Evolutionary conservation across 2,797 vertebrate genomes (phyloP), one percentile per base, ranked within the genome.

Genomic region (Syngnathus acus): DNA sequence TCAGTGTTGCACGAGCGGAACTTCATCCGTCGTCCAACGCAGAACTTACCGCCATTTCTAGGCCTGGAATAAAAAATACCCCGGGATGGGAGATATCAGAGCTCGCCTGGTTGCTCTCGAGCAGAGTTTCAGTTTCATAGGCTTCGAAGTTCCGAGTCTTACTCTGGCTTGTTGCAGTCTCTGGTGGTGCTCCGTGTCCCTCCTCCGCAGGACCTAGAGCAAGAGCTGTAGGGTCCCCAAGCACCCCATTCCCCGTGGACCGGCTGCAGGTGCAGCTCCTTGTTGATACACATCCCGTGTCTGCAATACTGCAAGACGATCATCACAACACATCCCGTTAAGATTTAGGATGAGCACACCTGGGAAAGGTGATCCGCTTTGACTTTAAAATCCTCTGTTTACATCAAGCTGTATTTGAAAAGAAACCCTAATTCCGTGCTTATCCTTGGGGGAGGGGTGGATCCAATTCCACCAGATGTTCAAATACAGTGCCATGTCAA

Each of bases 1-100:
- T 95, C 94, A 50, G 94, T 97, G 79, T 94, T 98, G 89, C 97
- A 99, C 0, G 97, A 98, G 54, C 94, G 94, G 89, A 98, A 99
- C 82, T 96, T 98, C 95, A 97, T 97, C 81, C 96, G 92, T 69
- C 95, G 95, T 71, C 97, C 97, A 68, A 98, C 93, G 65, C 97
- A 98, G 83, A 95, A 98, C 72, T 89, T 94, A 39, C 97, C 97
- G 60, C 95, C 95, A 39, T 96, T 95, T 81, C 90, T 93, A 68
- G 97, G 96, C 89, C 97, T 98, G 63, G 65, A 26, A 61, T 14
- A 2, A 51, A 8, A 32, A 32, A 32, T 32, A 64, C 17, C 26
- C 37, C 7, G 32, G 9, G 19, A 39, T 5, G 39, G 37, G 1
- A 38, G 17, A 32, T 38, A 10, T 51, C 16, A 17, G 53, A 55